A percentile compares a stretch with the other conserved stretches of the same genome.
phyloP scores from a whole-genome alignment of 2,888 invertebrate species.

The Trachelus iudaicus region DNA sequence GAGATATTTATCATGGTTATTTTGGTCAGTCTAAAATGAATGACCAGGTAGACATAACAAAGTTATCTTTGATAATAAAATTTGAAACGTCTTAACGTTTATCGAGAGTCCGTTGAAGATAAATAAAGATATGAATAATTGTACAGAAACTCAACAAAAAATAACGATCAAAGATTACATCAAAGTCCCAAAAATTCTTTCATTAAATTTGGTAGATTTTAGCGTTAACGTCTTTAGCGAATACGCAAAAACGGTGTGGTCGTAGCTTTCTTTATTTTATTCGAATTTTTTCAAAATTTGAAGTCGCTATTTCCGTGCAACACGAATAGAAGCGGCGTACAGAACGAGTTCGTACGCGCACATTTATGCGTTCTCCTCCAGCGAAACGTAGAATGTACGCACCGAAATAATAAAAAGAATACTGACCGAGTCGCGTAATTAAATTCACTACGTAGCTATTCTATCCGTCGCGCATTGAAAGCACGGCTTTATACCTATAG shows the following conservation, averaged over 20 bases:
- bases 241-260: neutral
- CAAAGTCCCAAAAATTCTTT: neutral
- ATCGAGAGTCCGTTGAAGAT: neutral
- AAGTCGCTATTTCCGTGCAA: neutral
- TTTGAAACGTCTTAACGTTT: neutral
- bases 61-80: constrained; percentile 6
- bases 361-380: neutral
- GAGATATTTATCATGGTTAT: neutral
- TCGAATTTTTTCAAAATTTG: neutral
- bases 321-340: neutral
- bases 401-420: neutral
- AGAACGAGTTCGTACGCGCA: neutral
- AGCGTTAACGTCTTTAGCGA: too few relatives aligned
- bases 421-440: neutral
- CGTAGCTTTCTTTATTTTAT: neutral
- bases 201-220: neutral
- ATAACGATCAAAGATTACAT: neutral
- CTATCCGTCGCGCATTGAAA: neutral
- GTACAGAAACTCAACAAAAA: neutral
- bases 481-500: neutral
- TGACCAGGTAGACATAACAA: neutral
- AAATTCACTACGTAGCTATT: neutral
- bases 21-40: neutral
- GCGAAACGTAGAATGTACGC: neutral
- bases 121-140: neutral